These are phyloP conservation scores for Anneissia japonica DNA, from an alignment of 35 echinoderm and acorn worm genomes.

Conservation along the genomic window DNA sequence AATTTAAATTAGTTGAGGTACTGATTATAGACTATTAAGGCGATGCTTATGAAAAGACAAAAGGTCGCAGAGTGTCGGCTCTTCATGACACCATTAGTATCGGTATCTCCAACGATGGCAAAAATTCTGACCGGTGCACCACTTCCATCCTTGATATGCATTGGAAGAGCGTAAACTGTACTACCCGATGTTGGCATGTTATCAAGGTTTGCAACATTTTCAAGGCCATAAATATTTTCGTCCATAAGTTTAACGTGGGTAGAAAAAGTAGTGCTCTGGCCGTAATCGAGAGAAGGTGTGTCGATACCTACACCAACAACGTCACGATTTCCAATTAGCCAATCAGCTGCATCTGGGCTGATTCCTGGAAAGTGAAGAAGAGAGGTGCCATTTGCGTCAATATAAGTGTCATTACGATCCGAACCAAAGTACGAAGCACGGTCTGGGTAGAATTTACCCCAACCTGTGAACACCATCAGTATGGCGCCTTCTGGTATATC, in stretches of 20 bases:
- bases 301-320: conserved; percentile 23
- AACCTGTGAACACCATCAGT: conserved; percentile 18
- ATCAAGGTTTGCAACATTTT: conserved; percentile 45
- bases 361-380: conserved; percentile 19
- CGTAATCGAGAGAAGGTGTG: conserved; percentile 1
- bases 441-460: conserved; percentile 20
- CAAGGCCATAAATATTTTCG: conserved; percentile 12
- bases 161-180: conserved; percentile 21
- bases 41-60: no score
- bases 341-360: conserved; percentile 1
- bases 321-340: conserved; percentile 16
- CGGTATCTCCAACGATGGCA: conserved; percentile 3
- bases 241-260: not conserved
- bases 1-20: no score
- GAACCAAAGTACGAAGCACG: not conserved
- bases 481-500: conserved; percentile 5
- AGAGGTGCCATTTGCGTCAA: not conserved
- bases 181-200: conserved; percentile 20
- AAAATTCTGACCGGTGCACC: conserved; percentile 16
- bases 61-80: no score
- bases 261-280: not conserved
- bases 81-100: not conserved
- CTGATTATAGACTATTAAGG: no score
- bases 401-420: not conserved
- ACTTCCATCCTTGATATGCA: conserved; percentile 26